Evolutionary conservation across 2,797 vertebrate species (phyloP).

Genomic region (Champsocephalus esox): DNA sequence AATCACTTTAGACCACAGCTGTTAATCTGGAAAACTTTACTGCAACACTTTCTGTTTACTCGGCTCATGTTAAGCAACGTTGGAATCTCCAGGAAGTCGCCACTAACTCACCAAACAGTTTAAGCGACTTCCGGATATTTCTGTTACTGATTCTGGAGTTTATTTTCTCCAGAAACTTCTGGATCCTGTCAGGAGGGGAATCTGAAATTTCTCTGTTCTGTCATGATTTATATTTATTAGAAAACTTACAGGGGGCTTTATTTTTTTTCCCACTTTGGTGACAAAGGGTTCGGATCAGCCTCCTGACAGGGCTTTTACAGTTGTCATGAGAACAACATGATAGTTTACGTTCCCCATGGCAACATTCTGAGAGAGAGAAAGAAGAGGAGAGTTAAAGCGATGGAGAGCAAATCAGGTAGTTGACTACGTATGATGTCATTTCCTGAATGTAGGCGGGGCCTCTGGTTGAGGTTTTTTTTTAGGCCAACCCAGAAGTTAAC

Average conservation of each 20-base stretch:
- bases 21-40: neutral
- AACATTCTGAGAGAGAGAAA: neutral
- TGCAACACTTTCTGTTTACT: conserved; percentile 29
- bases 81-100: conserved; percentile 19
- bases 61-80: conserved; percentile 2
- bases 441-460: conserved; percentile 54
- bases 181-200: conserved; percentile 11
- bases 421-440: conserved; percentile 39
- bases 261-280: neutral
- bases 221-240: conserved; percentile 24
- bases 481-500: too few relatives aligned
- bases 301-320: neutral
- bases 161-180: neutral
- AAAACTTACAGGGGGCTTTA: neutral
- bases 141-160: conserved; percentile 35
- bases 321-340: conserved; percentile 11
- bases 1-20: conserved; percentile 9
- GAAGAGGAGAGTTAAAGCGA: conserved; percentile 6
- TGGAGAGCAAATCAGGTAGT: conserved; percentile 22
- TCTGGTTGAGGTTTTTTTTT: neutral
- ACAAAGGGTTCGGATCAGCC: neutral
- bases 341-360: neutral
- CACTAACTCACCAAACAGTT: neutral
- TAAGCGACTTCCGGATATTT: conserved; percentile 13
- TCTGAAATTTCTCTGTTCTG: neutral